Conservation (phyloP, 2,113 vertebrate species). For the Pseudopipra pipra region DNA sequence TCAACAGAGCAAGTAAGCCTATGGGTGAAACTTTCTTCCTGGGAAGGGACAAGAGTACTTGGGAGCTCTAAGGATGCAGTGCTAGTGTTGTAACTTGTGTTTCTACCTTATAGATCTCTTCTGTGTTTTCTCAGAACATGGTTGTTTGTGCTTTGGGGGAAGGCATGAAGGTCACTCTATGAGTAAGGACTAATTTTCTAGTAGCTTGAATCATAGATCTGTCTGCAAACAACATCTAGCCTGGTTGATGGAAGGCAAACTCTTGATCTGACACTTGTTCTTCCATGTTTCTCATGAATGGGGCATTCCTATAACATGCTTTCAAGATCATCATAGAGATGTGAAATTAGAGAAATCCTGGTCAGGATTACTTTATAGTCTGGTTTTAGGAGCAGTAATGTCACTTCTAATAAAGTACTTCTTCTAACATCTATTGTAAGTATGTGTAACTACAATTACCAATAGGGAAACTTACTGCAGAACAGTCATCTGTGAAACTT, state of each 20-base stretch:
- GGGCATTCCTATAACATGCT: accelerated
- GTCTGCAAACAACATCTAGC: background rate
- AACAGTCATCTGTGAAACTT: background rate
- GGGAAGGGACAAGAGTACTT: background rate
- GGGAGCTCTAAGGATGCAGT: background rate
- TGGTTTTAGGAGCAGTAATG: background rate
- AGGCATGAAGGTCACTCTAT: background rate
- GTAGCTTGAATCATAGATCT: background rate
- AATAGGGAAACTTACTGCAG: background rate
- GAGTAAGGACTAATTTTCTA: background rate
- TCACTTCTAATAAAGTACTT: background rate
- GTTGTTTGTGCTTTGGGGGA: background rate
- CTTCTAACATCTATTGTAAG: background rate
- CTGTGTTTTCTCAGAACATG: background rate
- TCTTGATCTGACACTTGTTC: background rate
- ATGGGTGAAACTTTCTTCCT: background rate
- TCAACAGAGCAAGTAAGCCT: background rate
- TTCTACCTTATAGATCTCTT: background rate
- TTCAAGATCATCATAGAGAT: background rate
- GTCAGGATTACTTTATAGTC: background rate
- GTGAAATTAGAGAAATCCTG: background rate
- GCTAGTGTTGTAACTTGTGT: background rate
- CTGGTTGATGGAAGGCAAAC: background rate
- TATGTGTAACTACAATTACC: background rate
- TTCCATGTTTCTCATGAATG: background rate